Conservation (phyloP, 2,888 invertebrate species). For the Pterostichus niger region DNA sequence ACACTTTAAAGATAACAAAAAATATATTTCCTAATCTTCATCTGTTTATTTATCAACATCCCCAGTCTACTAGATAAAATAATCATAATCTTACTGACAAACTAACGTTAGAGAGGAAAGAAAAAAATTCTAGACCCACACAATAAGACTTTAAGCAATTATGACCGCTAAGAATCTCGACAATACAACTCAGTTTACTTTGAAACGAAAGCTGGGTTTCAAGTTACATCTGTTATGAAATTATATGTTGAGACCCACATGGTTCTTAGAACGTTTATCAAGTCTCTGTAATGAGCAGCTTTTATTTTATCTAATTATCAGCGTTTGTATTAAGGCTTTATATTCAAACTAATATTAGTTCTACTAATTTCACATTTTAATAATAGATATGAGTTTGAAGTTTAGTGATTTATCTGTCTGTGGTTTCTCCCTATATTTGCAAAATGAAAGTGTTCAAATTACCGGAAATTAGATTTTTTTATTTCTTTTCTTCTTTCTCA, state of each 20-base stretch:
- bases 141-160: background rate
- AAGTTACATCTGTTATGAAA: conserved; percentile 58
- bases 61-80: conserved; percentile 22
- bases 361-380: no score
- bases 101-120: background rate
- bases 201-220: background rate
- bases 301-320: conserved; percentile 26
- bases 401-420: no score
- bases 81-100: conserved; percentile 8
- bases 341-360: background rate
- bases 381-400: no score
- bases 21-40: no score
- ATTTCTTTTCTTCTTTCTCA: no score
- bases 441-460: no score
- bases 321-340: background rate
- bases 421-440: no score
- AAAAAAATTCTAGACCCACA: background rate
- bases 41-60: conserved; percentile 37
- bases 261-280: conserved; percentile 55
- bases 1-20: conserved; percentile 27
- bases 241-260: conserved; percentile 58
- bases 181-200: background rate
- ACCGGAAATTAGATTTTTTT: no score
- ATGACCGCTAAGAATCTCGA: background rate
- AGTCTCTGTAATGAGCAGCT: conserved; percentile 37